A percentile compares a stretch with the other conserved stretches of the same genome.
These are phyloP conservation scores for Syrphus vitripennis DNA, from an alignment of 2,888 invertebrate genomes.

Conservation along the genomic window DNA sequence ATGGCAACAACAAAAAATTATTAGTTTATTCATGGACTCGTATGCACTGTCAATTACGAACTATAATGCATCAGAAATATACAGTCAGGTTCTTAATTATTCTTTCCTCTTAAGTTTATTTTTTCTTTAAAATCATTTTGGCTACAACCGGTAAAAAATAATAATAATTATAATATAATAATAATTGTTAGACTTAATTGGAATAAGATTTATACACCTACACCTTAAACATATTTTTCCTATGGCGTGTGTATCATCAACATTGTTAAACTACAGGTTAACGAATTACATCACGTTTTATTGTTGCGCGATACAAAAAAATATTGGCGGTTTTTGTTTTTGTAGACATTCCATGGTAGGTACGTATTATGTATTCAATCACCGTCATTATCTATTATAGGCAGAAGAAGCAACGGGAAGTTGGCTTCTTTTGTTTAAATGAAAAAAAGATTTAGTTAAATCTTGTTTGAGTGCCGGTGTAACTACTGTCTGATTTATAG, in stretches of 20 bases:
- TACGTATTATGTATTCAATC: conserved; percentile 9
- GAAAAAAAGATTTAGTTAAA: not conserved
- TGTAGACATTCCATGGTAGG: not conserved
- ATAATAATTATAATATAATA: no score
- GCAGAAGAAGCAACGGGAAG: not conserved
- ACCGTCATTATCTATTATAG: not conserved
- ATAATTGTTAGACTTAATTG: not conserved
- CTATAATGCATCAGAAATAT: not conserved
- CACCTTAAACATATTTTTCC: no score
- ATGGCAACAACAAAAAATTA: not conserved
- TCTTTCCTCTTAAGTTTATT: not conserved
- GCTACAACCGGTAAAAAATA: not conserved
- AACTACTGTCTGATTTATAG: not conserved
- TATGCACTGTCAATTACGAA: not conserved
- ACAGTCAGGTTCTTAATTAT: not conserved
- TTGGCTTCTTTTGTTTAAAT: not conserved
- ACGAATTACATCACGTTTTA: conserved; percentile 10
- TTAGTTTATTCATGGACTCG: not conserved
- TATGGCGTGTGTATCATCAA: not conserved
- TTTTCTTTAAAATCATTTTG: not conserved
- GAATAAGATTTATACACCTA: not conserved
- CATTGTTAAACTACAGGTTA: not conserved
- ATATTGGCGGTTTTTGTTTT: not conserved
- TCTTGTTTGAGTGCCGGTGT: not conserved
- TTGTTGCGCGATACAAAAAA: not conserved